phyloP scores from a whole-genome alignment of 2,797 vertebrate species.

The Sternotherus odoratus region DNA sequence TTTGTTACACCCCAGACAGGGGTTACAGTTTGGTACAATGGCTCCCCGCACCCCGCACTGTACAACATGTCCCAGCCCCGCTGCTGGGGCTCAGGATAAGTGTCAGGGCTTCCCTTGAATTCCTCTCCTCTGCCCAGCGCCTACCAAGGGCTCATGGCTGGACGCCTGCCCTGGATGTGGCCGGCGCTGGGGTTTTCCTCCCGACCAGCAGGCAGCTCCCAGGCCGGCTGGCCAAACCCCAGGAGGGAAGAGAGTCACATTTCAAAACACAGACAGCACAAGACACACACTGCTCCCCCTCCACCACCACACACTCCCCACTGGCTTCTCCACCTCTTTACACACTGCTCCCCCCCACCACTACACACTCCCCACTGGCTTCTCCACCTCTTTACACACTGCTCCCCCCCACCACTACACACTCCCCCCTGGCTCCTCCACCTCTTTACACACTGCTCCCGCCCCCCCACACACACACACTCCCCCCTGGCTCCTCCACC shows the following conservation, averaged over 20 bases:
- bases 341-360: not conserved
- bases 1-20: too few relatives aligned
- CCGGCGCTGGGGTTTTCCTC: not conserved
- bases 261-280: constrained; percentile 64
- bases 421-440: too few relatives aligned
- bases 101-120: too few relatives aligned
- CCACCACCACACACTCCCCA: too few relatives aligned
- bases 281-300: not conserved
- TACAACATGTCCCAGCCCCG: too few relatives aligned
- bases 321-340: too few relatives aligned
- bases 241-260: constrained; percentile 50
- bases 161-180: not conserved
- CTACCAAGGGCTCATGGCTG: rapidly evolving
- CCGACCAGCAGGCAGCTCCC: not conserved
- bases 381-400: too few relatives aligned
- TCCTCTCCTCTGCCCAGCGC: not conserved
- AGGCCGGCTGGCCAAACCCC: not conserved
- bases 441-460: not conserved
- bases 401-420: not conserved
- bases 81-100: not conserved
- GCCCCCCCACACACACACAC: too few relatives aligned
- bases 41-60: not conserved
- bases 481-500: too few relatives aligned
- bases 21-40: not conserved
- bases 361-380: too few relatives aligned